These are phyloP conservation scores for Melanocharis versteri DNA, from an alignment of 2,113 vertebrate species.

Conservation along the genomic window DNA sequence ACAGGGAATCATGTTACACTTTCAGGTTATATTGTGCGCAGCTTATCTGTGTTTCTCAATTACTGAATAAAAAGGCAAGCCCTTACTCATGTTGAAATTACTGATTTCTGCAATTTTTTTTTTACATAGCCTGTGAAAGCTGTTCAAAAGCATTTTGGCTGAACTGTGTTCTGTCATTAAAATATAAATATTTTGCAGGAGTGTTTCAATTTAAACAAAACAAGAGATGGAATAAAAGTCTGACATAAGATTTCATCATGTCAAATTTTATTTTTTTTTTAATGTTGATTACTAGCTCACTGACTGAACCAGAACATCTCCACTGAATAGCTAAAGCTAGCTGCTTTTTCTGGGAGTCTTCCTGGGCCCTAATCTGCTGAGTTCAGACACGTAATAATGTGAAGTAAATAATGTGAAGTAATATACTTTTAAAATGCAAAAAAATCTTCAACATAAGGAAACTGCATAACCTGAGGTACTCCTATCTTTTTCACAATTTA, in stretches of 20 bases:
- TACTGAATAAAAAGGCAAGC: neutral
- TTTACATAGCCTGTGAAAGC: neutral
- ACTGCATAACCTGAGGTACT: neutral
- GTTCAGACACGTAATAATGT: neutral
- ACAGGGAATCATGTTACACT: neutral
- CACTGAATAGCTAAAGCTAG: neutral
- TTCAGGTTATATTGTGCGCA: neutral
- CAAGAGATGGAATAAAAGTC: neutral
- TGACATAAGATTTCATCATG: neutral
- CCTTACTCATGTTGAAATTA: neutral
- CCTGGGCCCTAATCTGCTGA: neutral
- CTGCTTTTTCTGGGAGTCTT: neutral
- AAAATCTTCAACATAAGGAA: neutral
- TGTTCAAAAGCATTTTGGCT: neutral
- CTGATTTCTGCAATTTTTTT: neutral
- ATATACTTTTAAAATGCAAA: neutral
- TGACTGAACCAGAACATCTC: neutral
- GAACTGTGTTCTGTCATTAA: neutral
- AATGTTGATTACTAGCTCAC: neutral
- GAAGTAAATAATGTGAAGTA: neutral
- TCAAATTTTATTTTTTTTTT: neutral
- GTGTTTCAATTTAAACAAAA: neutral
- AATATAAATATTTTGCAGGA: neutral
- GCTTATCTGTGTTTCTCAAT: neutral
- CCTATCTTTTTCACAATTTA: neutral